Conservation (phyloP, 1,140 invertebrate species). For the Drosophila kohkoa region DNA sequence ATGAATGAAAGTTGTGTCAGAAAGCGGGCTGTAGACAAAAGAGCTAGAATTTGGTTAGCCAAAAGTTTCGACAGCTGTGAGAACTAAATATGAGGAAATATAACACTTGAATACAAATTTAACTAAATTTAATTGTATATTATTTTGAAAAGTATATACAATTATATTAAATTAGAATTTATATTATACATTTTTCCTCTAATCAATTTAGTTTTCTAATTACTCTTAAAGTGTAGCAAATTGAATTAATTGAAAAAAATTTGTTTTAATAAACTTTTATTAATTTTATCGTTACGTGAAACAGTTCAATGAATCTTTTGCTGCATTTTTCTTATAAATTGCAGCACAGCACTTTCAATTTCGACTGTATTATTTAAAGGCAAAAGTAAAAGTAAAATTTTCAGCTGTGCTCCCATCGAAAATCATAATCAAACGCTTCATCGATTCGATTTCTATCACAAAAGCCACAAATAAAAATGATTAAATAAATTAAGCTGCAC, state of each 20-base stretch:
- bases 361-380: conserved; percentile 29
- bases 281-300: background rate
- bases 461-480: conserved; percentile 71
- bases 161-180: no score
- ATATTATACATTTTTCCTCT: no score
- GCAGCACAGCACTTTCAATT: conserved; percentile 31
- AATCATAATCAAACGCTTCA: conserved; percentile 43
- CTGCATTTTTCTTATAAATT: background rate
- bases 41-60: background rate
- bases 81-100: background rate
- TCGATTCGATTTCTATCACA: conserved; percentile 31
- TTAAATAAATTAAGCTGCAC: conserved; percentile 73
- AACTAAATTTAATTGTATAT: no score
- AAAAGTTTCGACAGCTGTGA: background rate
- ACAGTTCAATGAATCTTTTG: conserved; percentile 10
- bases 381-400: conserved; percentile 45
- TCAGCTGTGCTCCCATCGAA: background rate
- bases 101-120: no score
- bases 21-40: background rate
- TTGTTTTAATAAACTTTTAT: background rate
- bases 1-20: background rate
- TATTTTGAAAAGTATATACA: no score
- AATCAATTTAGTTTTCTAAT: background rate
- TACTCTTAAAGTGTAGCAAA: background rate
- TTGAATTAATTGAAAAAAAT: background rate